A percentile compares a stretch with the other conserved stretches of the same genome.
Conservation (phyloP, 2,797 vertebrate genomes). For the Notamacropus eugenii region DNA sequence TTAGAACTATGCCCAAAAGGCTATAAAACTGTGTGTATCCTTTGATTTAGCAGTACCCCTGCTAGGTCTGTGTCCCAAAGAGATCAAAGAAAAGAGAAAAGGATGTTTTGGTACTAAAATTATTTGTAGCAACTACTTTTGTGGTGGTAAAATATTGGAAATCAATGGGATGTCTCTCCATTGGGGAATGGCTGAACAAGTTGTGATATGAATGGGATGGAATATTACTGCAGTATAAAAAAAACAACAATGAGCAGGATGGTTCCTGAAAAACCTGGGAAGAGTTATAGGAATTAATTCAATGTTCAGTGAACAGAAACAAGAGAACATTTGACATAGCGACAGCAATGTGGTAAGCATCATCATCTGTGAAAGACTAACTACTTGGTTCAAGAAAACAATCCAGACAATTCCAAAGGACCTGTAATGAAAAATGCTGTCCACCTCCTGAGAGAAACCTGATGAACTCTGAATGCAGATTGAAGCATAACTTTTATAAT, state of each 20-base stretch:
- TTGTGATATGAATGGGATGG: neutral
- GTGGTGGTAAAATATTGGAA: neutral
- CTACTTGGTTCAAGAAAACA: neutral
- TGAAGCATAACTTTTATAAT: neutral
- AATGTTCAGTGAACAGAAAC: neutral
- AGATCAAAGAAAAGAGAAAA: neutral
- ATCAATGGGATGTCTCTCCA: neutral
- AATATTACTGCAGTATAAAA: neutral
- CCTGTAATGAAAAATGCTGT: neutral
- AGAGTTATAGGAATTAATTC: neutral
- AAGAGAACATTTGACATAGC: neutral
- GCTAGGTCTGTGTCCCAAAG: neutral
- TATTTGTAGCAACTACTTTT: neutral
- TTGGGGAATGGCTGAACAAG: neutral
- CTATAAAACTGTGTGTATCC: neutral
- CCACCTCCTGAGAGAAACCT: neutral
- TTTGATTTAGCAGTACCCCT: neutral
- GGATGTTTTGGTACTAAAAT: neutral
- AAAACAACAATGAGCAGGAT: neutral
- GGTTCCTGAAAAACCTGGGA: neutral
- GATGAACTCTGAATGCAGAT: neutral
- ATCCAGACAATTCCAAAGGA: neutral
- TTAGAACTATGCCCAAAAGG: neutral
- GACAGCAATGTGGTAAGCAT: neutral
- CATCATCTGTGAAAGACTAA: neutral